Percentiles rank a stretch among this genome's conserved stretches.
phyloP scores from a whole-genome alignment of 2,888 invertebrate species.

The Hipparchia sbordonii region DNA sequence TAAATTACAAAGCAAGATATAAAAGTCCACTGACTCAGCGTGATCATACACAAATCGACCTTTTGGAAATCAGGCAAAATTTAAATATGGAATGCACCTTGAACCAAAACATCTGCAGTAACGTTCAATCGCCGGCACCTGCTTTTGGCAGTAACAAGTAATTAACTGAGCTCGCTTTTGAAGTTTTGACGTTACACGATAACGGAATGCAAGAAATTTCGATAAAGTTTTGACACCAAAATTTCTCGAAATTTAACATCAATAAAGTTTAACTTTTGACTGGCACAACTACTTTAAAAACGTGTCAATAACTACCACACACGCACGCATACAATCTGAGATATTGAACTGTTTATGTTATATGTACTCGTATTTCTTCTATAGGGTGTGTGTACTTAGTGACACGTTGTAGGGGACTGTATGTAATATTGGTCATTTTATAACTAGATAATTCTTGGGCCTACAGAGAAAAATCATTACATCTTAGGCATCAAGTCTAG shows the following conservation, averaged over 20 bases:
- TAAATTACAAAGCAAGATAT: too few relatives aligned
- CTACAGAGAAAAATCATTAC: too few relatives aligned
- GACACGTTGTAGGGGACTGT: too few relatives aligned
- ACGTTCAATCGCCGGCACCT: slow-evolving; percentile 9
- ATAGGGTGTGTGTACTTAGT: too few relatives aligned
- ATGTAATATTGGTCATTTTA: too few relatives aligned
- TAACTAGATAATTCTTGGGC: too few relatives aligned
- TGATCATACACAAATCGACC: neutral
- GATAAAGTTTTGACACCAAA: neutral
- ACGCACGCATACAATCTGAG: too few relatives aligned
- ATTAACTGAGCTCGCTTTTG: slow-evolving; percentile 16
- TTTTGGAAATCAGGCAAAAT: neutral
- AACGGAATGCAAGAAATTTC: slow-evolving; percentile 3
- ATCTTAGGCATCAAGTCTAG: too few relatives aligned
- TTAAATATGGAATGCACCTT: neutral
- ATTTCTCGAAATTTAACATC: neutral
- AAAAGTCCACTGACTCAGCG: neutral
- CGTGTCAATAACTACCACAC: too few relatives aligned
- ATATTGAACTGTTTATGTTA: too few relatives aligned
- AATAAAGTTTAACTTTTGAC: neutral
- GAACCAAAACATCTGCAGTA: slow-evolving; percentile 8
- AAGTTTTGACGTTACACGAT: slow-evolving; percentile 9
- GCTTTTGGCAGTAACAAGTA: slow-evolving; percentile 7
- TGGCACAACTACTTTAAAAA: neutral
- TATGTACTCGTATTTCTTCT: too few relatives aligned